Base-by-base conservation (phyloP, 2,888 invertebrate species). In the Margaritifera margaritifera region DNA sequence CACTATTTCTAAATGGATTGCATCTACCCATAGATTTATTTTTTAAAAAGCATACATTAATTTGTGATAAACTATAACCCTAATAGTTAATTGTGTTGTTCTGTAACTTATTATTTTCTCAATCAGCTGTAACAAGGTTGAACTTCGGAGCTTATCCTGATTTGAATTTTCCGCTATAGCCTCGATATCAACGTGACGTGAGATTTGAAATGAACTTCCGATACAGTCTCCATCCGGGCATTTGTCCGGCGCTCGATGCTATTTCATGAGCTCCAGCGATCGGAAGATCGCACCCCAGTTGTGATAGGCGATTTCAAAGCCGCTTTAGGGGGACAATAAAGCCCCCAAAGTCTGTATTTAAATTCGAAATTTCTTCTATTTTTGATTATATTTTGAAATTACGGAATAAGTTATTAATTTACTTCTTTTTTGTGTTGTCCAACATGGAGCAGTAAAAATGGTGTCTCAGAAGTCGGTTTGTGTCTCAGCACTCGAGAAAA, bases 401-500 rank as follows among this genome's bases (percentile, higher is more conserved):
- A 52, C 53, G 51, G 58, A 51, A 61, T 52, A 51, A 64, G 31
- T 42, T 42, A 42, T 51, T 31, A 42, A 59, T 59, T 65, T 68
- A 64, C 77, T 74, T 72, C 56, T 63, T 67, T 68, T 75, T 72
- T 62, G 71, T 60, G 60, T 67, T 78, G 73, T 68, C 73, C 76
- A 83, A 77, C 79, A 84, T 84, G 84, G 84, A 81, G 79, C 80
- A 80, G 72, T 84, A 77, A 84, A 81, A 74, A 84, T 84, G 84
- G 67, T 68, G 79, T 74, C 79, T 62, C 70, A 64, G 51, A 72
- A 76, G 65, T 64, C 53, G 62, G 66, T 54, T 62, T 67, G 66
- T 65, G 64, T 74, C 69, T 70, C 64, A 74, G 67, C 72, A 66
- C 55, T 69, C 67, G 69, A 58, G 62, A 77, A 72, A 71, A 72